phyloP scores from a whole-genome alignment of 2,888 invertebrate genomes.

The Euclidia mi region DNA sequence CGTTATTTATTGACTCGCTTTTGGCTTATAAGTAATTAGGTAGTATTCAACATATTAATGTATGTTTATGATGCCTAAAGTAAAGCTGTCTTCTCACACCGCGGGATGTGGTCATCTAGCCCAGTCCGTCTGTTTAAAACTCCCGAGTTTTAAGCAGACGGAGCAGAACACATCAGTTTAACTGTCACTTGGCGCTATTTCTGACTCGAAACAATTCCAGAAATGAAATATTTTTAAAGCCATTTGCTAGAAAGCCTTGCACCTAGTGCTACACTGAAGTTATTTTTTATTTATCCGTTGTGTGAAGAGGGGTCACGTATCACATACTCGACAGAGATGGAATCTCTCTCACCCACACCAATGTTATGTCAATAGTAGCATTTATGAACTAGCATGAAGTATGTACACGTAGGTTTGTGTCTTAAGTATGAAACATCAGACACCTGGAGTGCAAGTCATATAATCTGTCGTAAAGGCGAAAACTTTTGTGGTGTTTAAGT shows the following conservation, averaged over 20 bases:
- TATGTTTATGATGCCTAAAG: slow-evolving; percentile 13
- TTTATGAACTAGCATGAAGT: slow-evolving; percentile 12
- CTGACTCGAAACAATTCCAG: slow-evolving; percentile 84
- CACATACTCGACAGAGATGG: slow-evolving; percentile 25
- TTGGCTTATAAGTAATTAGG: too few species aligned
- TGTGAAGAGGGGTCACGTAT: slow-evolving; percentile 22
- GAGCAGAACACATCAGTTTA: slow-evolving; percentile 81
- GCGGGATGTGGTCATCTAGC: slow-evolving; percentile 51
- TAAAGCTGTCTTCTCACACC: slow-evolving; percentile 20
- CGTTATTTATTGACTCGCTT: too few species aligned
- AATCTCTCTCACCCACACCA: slow-evolving; percentile 19
- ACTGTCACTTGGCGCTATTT: slow-evolving; percentile 84
- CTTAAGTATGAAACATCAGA: slow-evolving; percentile 4
- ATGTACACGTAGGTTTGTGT: slow-evolving; percentile 9
- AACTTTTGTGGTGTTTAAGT: slow-evolving; percentile 12
- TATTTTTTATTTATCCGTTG: slow-evolving; percentile 75
- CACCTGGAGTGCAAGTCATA: slow-evolving; percentile 13
- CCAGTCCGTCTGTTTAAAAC: slow-evolving; percentile 58
- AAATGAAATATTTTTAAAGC: slow-evolving; percentile 88
- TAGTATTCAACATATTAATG: too few species aligned
- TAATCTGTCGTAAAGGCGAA: slow-evolving; percentile 9
- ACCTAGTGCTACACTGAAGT: slow-evolving; percentile 68
- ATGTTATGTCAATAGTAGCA: slow-evolving; percentile 15
- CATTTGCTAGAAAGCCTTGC: slow-evolving; percentile 85
- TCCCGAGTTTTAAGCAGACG: slow-evolving; percentile 66